Percentiles rank a stretch among this genome's conserved stretches.
phyloP scores from a whole-genome alignment of 1,140 invertebrate genomes.

The Rhopalosiphum padi region DNA sequence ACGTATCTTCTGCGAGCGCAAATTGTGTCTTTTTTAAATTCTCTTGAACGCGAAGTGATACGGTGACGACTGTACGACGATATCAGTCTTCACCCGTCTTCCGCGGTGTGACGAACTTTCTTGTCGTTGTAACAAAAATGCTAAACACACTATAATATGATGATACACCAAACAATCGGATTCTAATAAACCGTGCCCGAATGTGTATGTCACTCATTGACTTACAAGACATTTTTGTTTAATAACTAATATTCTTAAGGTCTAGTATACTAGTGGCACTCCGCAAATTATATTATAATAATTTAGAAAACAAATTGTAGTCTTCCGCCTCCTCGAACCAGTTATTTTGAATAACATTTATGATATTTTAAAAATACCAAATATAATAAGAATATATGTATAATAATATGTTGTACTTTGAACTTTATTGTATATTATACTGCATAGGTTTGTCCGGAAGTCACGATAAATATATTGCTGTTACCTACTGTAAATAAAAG shows the following conservation, averaged over 20 bases:
- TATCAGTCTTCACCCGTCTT: no score
- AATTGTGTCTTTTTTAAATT: not conserved
- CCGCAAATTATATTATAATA: no score
- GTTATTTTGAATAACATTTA: not conserved
- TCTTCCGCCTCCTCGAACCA: no score
- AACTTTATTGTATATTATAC: not conserved
- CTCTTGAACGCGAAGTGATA: not conserved
- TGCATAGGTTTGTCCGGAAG: not conserved
- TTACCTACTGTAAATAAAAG: conserved; percentile 65
- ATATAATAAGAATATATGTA: not conserved
- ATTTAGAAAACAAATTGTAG: not conserved
- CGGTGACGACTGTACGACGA: not conserved
- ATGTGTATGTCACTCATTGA: not conserved
- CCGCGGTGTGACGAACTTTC: no score
- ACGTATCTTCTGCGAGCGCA: not conserved
- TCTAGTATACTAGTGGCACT: no score
- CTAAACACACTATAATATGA: not conserved
- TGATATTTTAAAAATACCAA: not conserved
- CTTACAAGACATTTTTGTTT: not conserved
- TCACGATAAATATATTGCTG: not conserved
- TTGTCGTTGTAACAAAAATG: not conserved
- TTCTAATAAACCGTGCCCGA: not conserved
- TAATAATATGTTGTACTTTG: no score
- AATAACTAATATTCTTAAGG: not conserved
- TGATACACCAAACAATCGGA: no score